phyloP scores from a whole-genome alignment of 2,797 vertebrate species.

The Denticeps clupeoides region DNA sequence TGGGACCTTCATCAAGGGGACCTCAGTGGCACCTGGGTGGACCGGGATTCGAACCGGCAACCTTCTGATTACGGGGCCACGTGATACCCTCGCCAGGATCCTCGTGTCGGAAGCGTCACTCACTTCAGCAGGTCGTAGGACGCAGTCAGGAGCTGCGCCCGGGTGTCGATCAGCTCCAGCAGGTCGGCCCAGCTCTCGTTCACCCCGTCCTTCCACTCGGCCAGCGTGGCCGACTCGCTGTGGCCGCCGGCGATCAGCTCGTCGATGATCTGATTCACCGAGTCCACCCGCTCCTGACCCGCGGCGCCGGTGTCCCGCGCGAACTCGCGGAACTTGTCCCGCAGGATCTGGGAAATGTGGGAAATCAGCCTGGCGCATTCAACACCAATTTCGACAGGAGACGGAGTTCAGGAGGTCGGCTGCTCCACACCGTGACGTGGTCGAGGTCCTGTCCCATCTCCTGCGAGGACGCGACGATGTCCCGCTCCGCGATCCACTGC shows the following conservation, averaged over 20 bases:
- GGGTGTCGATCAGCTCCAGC: conserved; percentile 90
- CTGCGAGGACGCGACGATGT: conserved; percentile 79
- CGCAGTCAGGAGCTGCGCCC: conserved; percentile 78
- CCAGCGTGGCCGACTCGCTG: conserved; percentile 74
- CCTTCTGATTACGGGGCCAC: too few relatives aligned
- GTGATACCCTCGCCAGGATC: too few relatives aligned
- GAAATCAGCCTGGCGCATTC: background rate
- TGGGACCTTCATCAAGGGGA: too few relatives aligned
- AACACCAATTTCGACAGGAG: background rate
- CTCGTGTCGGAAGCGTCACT: too few relatives aligned
- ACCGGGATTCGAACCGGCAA: too few relatives aligned
- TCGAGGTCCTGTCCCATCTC: conserved; percentile 97
- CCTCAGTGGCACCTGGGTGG: too few relatives aligned
- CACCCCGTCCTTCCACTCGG: conserved; percentile 88
- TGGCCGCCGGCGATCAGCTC: conserved; percentile 82
- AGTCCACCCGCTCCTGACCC: conserved; percentile 84
- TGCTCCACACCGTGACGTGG: conserved; percentile 75
- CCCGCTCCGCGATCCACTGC: conserved; percentile 88
- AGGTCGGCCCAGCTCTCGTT: conserved; percentile 96
- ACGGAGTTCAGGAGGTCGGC: background rate
- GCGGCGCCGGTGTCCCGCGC: conserved; percentile 76
- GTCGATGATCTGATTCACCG: conserved; percentile 78
- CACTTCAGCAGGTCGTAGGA: conserved; percentile 84
- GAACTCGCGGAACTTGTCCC: conserved; percentile 90
- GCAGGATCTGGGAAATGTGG: conserved; percentile 60